These are phyloP conservation scores for Mormyrus iriodes DNA, from an alignment of 2,113 vertebrate species.

Conservation along the genomic window DNA sequence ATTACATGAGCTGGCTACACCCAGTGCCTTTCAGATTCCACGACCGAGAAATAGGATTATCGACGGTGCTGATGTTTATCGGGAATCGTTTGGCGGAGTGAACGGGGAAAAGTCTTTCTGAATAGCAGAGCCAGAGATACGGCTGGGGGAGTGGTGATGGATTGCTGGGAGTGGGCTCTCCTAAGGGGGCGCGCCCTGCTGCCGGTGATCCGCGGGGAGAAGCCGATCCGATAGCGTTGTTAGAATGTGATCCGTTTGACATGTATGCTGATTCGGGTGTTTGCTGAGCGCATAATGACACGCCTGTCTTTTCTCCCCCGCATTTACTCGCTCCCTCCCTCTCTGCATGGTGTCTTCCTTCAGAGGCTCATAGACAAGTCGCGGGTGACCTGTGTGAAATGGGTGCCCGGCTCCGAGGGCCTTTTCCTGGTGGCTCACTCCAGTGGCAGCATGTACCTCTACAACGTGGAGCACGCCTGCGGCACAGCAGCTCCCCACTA, in stretches of 20 bases:
- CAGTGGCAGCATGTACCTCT: slow-evolving; percentile 95
- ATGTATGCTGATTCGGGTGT: neutral
- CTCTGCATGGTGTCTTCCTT: slow-evolving; percentile 41
- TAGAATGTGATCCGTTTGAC: neutral
- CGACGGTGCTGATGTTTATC: slow-evolving; percentile 29
- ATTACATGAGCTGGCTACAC: neutral
- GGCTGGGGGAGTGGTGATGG: neutral
- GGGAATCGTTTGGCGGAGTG: neutral
- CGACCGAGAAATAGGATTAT: neutral
- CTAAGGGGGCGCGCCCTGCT: neutral
- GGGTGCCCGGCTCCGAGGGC: slow-evolving; percentile 97
- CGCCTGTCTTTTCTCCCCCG: neutral
- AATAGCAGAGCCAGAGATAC: neutral
- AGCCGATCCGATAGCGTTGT: neutral
- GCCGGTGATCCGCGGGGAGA: neutral
- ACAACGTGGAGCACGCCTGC: slow-evolving; percentile 96
- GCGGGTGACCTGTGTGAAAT: slow-evolving; percentile 93
- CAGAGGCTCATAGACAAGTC: slow-evolving; percentile 99
- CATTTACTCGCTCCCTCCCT: slow-evolving; percentile 8
- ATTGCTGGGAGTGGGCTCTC: neutral
- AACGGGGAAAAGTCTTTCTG: neutral
- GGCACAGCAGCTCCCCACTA: slow-evolving; percentile 94
- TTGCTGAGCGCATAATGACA: neutral
- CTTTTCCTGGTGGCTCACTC: slow-evolving; percentile 96
- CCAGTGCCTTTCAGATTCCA: neutral